Conservation (phyloP, 2,888 invertebrate species). For the Psococerastis gibbosa region DNA sequence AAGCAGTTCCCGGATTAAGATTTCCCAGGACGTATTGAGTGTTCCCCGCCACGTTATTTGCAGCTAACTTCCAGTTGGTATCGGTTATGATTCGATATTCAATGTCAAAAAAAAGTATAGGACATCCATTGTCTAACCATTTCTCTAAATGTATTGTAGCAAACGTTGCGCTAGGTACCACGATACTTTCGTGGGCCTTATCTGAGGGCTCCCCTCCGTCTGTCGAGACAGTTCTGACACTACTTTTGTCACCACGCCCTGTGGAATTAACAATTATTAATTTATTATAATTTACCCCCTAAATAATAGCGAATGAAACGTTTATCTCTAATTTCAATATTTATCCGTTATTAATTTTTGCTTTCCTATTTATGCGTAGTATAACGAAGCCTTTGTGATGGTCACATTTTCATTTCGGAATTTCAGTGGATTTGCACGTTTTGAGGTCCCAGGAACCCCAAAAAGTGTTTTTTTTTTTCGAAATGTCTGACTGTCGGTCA, state of each 20-base stretch:
- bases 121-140: conserved; percentile 20
- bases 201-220: conserved; percentile 19
- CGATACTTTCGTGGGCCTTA: conserved; percentile 18
- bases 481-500: too few species aligned
- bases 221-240: conserved; percentile 17
- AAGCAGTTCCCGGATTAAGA: conserved; percentile 19
- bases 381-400: too few species aligned
- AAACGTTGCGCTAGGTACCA: conserved; percentile 20
- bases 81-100: conserved; percentile 19
- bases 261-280: conserved; percentile 10
- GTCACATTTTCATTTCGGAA: too few species aligned
- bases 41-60: conserved; percentile 15
- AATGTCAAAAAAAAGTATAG: conserved; percentile 20
- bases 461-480: too few species aligned
- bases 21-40: conserved; percentile 16
- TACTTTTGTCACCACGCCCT: conserved; percentile 15
- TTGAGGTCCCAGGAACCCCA: too few species aligned
- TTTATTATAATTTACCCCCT: too few species aligned
- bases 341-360: too few species aligned
- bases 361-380: too few species aligned
- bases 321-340: too few species aligned
- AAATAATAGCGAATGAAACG: too few species aligned
- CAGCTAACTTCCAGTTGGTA: conserved; percentile 18
- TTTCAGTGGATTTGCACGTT: too few species aligned
- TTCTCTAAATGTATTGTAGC: conserved; percentile 20